Evolutionary conservation across 2,888 invertebrate species (phyloP).

Genomic region (Corbicula japonica): DNA sequence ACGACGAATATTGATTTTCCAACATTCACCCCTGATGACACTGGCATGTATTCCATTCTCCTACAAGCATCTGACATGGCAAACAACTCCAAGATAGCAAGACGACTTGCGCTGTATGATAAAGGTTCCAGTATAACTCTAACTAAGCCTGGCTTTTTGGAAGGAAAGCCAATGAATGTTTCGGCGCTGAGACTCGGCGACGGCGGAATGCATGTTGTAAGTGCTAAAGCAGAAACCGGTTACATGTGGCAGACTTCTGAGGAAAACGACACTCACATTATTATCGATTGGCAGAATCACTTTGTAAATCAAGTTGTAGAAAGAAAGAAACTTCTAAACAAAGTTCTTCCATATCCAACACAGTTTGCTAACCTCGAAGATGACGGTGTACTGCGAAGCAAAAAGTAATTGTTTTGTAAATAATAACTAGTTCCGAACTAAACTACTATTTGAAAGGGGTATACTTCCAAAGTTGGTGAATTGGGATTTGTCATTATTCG

Average conservation of each 20-base stretch:
- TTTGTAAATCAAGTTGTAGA: constrained; percentile 67
- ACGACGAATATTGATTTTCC: constrained; percentile 17
- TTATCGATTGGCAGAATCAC: constrained; percentile 64
- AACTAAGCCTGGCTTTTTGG: constrained; percentile 33
- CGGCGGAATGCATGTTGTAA: constrained; percentile 42
- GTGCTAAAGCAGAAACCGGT: constrained; percentile 58
- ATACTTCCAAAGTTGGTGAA: too few species aligned
- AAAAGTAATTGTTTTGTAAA: too few species aligned
- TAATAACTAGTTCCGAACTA: too few species aligned
- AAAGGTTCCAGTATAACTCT: constrained; percentile 58
- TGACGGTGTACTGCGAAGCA: constrained; percentile 45
- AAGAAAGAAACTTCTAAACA: constrained; percentile 56
- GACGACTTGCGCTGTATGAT: constrained; percentile 69
- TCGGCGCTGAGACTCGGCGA: constrained; percentile 21
- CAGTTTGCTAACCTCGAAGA: constrained; percentile 48
- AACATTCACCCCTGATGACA: constrained; percentile 46
- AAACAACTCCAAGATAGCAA: constrained; percentile 70
- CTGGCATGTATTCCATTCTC: constrained; percentile 70
- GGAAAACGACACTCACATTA: constrained; percentile 17
- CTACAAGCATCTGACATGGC: constrained; percentile 71
- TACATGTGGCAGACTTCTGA: constrained; percentile 61
- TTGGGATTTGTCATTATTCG: too few species aligned
- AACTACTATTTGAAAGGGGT: too few species aligned
- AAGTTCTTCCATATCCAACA: constrained; percentile 61
- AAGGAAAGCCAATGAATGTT: neutral